A percentile compares a stretch with the other conserved stretches of the same genome.
Evolutionary conservation across 1,140 invertebrate species (phyloP).

Genomic region (Nebria ingens): DNA sequence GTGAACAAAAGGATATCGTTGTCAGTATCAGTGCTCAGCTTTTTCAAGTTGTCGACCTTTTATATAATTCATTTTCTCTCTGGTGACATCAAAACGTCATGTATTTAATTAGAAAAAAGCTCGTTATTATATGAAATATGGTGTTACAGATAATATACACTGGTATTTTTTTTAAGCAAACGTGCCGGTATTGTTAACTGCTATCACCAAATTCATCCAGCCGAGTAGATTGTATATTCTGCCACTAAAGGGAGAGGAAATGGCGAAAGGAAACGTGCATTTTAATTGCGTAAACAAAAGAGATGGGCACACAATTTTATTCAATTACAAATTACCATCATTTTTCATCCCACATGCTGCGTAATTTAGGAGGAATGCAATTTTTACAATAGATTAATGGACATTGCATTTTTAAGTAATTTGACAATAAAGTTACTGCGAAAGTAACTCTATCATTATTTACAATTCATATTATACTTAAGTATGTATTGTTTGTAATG

Average conservation of each 20-base stretch:
- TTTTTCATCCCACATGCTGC: too few relatives aligned
- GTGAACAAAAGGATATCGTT: not conserved
- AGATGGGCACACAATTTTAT: not conserved
- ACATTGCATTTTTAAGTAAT: too few relatives aligned
- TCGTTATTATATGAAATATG: not conserved
- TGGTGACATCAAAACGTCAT: not conserved
- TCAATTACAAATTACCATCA: not conserved
- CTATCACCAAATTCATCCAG: too few relatives aligned
- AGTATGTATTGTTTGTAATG: too few relatives aligned
- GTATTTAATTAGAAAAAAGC: not conserved
- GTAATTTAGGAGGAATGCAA: too few relatives aligned
- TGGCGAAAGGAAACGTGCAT: not conserved
- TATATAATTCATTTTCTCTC: not conserved
- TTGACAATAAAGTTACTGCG: too few relatives aligned
- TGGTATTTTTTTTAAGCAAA: not conserved
- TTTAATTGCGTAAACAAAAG: not conserved
- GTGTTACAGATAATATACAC: not conserved
- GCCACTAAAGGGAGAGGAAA: not conserved
- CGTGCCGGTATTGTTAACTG: too few relatives aligned
- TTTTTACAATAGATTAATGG: too few relatives aligned
- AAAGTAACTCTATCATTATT: too few relatives aligned
- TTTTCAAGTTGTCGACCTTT: not conserved
- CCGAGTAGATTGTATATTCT: too few relatives aligned
- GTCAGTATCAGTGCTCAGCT: not conserved
- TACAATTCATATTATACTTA: too few relatives aligned